Evolutionary conservation across 2,888 invertebrate genomes (phyloP).

Genomic region (Periphyllus acericola): DNA sequence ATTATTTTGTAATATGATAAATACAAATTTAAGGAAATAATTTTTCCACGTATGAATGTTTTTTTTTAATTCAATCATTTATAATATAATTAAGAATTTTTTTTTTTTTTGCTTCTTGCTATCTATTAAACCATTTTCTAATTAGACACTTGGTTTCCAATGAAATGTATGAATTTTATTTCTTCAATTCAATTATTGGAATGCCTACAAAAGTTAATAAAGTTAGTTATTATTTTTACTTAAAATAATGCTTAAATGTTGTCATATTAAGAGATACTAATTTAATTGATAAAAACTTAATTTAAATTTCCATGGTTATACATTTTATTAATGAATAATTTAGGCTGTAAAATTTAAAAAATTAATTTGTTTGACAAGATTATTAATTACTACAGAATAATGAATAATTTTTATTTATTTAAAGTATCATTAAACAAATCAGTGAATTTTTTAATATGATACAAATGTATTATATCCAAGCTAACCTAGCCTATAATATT

Average conservation of each 20-base stretch:
- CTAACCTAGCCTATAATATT: no score
- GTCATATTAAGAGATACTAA: background rate
- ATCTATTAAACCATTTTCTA: conserved; percentile 25
- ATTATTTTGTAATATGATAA: conserved; percentile 40
- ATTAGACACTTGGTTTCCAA: conserved; percentile 22
- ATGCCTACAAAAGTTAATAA: background rate
- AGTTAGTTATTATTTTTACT: background rate
- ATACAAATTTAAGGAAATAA: conserved; percentile 14
- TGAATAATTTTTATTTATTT: no score
- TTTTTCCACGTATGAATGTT: conserved; percentile 28
- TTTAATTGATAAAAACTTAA: background rate
- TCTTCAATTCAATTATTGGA: background rate
- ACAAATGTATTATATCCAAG: no score
- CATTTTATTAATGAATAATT: background rate
- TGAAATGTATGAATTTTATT: conserved; percentile 27
- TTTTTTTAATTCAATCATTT: conserved; percentile 31
- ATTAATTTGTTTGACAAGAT: background rate
- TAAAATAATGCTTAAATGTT: background rate
- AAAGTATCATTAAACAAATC: no score
- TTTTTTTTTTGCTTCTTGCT: conserved; percentile 30
- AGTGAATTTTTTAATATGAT: no score
- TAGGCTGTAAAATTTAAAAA: background rate
- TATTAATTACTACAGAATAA: no score
- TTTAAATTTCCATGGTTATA: background rate
- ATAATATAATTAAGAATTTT: conserved; percentile 14